These are phyloP conservation scores for Meloe dianella DNA, from an alignment of 2,888 invertebrate species.

Conservation along the genomic window DNA sequence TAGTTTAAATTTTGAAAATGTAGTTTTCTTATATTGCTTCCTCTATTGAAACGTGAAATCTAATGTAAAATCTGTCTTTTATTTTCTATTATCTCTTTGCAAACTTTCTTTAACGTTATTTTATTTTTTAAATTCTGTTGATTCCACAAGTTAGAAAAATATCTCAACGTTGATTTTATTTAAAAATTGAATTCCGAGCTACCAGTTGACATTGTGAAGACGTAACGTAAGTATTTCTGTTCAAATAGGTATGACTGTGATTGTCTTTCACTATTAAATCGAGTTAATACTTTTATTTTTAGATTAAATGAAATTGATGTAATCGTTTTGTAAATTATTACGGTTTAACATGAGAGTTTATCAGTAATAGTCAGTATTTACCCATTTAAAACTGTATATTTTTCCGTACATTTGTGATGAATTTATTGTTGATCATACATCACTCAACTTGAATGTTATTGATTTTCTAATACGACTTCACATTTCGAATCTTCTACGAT, in stretches of 20 bases:
- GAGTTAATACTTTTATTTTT: neutral
- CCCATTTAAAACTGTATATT: neutral
- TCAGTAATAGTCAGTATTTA: neutral
- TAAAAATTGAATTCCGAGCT: neutral
- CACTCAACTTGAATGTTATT: slow-evolving; percentile 15
- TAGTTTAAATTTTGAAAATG: neutral
- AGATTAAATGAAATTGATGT: neutral
- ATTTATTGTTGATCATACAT: slow-evolving; percentile 17
- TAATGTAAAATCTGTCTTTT: neutral
- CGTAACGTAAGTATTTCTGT: neutral
- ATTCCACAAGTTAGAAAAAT: slow-evolving; percentile 3
- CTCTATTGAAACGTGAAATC: neutral
- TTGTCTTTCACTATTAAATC: neutral
- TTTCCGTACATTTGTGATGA: slow-evolving; percentile 11
- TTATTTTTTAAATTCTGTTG: neutral
- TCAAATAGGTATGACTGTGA: neutral
- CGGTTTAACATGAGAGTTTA: neutral
- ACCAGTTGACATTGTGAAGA: neutral
- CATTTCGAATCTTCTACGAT: slow-evolving; percentile 13
- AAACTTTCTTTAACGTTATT: neutral
- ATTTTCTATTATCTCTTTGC: neutral
- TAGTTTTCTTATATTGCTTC: neutral
- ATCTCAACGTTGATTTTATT: neutral
- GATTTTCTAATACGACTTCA: slow-evolving; percentile 11
- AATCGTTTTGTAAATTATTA: neutral